phyloP scores from a whole-genome alignment of 2,113 vertebrate species.

The Aegithalos caudatus region DNA sequence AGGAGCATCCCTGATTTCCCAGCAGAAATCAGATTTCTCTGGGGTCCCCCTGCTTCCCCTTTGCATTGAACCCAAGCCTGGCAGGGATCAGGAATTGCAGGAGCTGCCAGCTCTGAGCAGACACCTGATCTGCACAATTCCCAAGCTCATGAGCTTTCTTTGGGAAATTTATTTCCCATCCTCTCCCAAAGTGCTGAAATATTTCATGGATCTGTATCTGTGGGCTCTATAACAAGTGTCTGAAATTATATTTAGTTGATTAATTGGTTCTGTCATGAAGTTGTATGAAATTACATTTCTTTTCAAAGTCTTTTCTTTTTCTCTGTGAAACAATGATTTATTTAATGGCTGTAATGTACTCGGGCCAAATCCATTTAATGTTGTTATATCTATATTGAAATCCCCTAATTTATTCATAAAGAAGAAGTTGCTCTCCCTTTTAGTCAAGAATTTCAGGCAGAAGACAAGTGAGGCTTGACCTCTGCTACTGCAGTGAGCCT shows the following conservation, averaged over 20 bases:
- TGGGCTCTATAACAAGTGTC: background rate
- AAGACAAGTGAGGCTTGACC: constrained; percentile 56
- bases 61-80: background rate
- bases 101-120: background rate
- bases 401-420: constrained; percentile 67
- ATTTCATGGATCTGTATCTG: background rate
- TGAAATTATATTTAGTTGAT: constrained; percentile 50
- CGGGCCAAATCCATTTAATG: constrained; percentile 72
- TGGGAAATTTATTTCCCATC: background rate
- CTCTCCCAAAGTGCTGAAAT: constrained; percentile 17
- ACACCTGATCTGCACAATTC: background rate
- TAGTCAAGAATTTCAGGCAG: constrained; percentile 24
- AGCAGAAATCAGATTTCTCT: background rate
- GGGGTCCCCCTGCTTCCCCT: background rate
- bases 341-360: constrained; percentile 70
- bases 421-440: background rate
- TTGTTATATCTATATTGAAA: constrained; percentile 75
- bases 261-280: constrained; percentile 71
- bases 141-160: background rate
- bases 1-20: background rate
- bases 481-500: constrained; percentile 30
- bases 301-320: constrained; percentile 54
- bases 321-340: constrained; percentile 72
- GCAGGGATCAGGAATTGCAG: background rate
- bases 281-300: constrained; percentile 66